phyloP scores from a whole-genome alignment of 1,140 invertebrate species.

The Lasioglossum baleicum region DNA sequence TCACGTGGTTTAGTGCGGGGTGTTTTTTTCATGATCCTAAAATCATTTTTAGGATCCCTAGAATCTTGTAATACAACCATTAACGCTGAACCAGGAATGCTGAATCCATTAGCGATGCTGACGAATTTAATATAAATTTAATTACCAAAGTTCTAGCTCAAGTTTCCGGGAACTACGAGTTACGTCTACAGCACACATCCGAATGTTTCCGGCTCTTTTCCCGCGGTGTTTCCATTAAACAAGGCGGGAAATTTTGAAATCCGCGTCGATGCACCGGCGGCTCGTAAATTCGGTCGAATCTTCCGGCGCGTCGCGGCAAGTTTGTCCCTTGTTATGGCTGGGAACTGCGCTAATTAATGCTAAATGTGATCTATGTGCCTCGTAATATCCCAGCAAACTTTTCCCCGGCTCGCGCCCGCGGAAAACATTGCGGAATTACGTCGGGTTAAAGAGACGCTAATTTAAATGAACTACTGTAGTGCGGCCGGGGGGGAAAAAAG shows the following conservation, averaged over 20 bases:
- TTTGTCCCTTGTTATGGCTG: slow-evolving; percentile 9
- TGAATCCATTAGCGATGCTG: no score
- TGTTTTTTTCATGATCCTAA: no score
- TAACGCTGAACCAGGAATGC: no score
- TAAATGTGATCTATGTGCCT: slow-evolving; percentile 39
- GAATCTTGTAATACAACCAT: no score
- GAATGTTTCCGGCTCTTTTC: no score
- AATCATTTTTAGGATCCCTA: no score
- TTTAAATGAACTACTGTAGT: slow-evolving; percentile 49
- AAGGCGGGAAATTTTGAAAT: background rate
- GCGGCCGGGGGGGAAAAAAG: slow-evolving; percentile 5
- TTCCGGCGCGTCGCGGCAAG: background rate
- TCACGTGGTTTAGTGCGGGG: no score
- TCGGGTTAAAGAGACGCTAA: slow-evolving; percentile 47
- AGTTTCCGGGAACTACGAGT: no score
- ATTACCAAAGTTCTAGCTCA: no score
- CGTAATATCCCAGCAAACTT: slow-evolving; percentile 38
- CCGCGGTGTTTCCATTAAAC: no score
- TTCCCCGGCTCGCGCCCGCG: background rate
- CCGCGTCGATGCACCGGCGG: background rate
- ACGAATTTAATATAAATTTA: no score
- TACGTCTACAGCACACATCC: no score
- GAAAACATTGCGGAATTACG: slow-evolving; percentile 49
- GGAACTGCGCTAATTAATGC: slow-evolving; percentile 39
- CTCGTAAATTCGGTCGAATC: background rate